Percentiles rank a stretch among this genome's conserved stretches.
These are phyloP conservation scores for Sphinx pinastri DNA, from an alignment of 2,888 invertebrate species.

Conservation along the genomic window DNA sequence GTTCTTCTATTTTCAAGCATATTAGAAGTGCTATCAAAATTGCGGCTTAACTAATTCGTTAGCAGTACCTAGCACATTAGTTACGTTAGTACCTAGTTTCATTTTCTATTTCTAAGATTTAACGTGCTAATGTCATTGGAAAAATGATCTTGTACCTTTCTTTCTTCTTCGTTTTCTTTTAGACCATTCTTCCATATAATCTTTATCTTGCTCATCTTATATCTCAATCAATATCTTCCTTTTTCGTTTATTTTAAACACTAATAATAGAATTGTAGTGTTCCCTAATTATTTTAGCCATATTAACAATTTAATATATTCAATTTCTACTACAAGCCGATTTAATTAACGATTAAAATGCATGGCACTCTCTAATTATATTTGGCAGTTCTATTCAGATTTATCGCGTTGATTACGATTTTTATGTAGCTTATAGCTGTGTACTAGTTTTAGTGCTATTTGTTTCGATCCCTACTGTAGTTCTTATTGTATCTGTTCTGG, in stretches of 20 bases:
- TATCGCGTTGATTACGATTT: background rate
- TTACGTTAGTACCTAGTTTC: background rate
- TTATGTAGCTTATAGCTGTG: background rate
- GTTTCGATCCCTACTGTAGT: conserved; percentile 46
- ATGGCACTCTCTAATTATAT: no score
- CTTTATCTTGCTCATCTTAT: background rate
- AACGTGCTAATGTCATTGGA: conserved; percentile 10
- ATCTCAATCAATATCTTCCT: background rate
- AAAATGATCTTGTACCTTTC: conserved; percentile 9
- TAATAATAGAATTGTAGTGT: no score
- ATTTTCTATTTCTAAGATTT: conserved; percentile 10
- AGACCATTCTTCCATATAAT: background rate
- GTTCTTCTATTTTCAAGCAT: background rate
- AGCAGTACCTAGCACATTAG: background rate
- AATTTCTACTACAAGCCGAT: background rate
- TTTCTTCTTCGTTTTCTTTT: background rate
- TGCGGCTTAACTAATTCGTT: background rate
- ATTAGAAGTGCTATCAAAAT: background rate
- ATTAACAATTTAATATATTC: background rate
- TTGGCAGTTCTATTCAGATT: background rate
- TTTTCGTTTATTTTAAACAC: background rate
- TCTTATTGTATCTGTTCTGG: conserved; percentile 61
- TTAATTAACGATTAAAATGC: background rate
- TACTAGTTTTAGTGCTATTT: conserved; percentile 39
- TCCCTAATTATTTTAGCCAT: background rate